A percentile compares a stretch with the other conserved stretches of the same genome.
phyloP scores from a whole-genome alignment of 2,888 invertebrate genomes.

The Callimorpha dominula region DNA sequence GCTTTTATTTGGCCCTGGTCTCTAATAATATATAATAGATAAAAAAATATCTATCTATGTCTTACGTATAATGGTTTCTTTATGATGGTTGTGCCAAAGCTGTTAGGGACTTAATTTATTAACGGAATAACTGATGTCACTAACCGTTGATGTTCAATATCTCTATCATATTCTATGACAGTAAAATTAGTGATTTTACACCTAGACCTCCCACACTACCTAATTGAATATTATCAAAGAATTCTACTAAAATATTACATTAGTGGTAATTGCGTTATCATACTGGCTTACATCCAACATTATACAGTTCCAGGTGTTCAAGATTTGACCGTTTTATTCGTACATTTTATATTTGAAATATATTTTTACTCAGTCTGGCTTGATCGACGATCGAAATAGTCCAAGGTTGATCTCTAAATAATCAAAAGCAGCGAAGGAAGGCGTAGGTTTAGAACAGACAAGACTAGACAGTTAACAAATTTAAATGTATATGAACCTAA shows the following conservation, averaged over 20 bases:
- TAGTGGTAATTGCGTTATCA: slow-evolving; percentile 52
- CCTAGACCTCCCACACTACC: neutral
- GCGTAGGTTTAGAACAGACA: slow-evolving; percentile 61
- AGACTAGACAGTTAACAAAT: slow-evolving; percentile 37
- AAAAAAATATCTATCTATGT: too few species aligned
- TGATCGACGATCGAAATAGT: slow-evolving; percentile 71
- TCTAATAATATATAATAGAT: too few species aligned
- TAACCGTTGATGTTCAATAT: too few species aligned
- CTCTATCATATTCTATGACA: neutral
- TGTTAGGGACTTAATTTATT: too few species aligned
- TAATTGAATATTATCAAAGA: slow-evolving; percentile 5
- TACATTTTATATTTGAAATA: slow-evolving; percentile 68
- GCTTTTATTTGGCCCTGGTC: too few species aligned
- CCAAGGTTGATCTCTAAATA: slow-evolving; percentile 80
- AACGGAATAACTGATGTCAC: too few species aligned
- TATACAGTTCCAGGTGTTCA: slow-evolving; percentile 68
- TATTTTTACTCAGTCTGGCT: slow-evolving; percentile 70
- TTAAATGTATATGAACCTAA: slow-evolving; percentile 7
- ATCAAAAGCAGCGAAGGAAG: slow-evolving; percentile 62
- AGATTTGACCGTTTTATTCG: slow-evolving; percentile 66
- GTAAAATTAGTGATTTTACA: neutral
- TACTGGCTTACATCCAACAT: slow-evolving; percentile 69
- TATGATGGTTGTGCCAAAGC: too few species aligned
- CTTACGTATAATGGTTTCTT: too few species aligned
- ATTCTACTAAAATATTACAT: slow-evolving; percentile 25